These are phyloP conservation scores for Antheraea yamamai DNA, from an alignment of 2,888 invertebrate species.

Conservation along the genomic window DNA sequence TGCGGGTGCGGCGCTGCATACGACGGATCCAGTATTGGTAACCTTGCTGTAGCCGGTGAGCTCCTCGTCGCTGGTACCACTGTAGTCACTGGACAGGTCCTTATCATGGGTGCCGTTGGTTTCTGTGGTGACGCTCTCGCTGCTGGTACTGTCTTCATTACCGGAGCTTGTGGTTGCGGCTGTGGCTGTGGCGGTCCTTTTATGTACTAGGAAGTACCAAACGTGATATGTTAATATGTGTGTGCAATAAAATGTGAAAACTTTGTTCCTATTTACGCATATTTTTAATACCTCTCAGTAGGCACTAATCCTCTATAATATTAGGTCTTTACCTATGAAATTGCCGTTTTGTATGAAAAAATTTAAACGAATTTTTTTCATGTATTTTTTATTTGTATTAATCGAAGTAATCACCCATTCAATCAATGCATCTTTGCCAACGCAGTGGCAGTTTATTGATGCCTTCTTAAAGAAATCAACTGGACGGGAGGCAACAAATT, in stretches of 20 bases:
- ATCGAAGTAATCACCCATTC: too few species aligned
- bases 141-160: constrained; percentile 33
- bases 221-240: not conserved
- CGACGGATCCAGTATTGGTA: constrained; percentile 41
- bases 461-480: too few species aligned
- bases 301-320: not conserved
- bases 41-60: constrained; percentile 42
- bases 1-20: constrained; percentile 29
- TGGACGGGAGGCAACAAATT: too few species aligned
- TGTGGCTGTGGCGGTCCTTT: constrained; percentile 16
- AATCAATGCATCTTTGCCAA: too few species aligned
- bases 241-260: not conserved
- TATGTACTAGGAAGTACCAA: constrained; percentile 9
- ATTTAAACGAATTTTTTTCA: too few species aligned
- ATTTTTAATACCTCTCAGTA: not conserved
- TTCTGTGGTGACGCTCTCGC: constrained; percentile 26
- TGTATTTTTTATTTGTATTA: too few species aligned
- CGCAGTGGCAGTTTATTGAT: too few species aligned
- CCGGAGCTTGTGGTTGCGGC: constrained; percentile 31
- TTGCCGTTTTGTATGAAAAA: too few species aligned
- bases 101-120: constrained; percentile 30
- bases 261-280: not conserved
- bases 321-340: too few species aligned
- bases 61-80: constrained; percentile 31
- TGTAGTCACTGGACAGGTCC: constrained; percentile 29